Conservation (phyloP, 2,113 vertebrate genomes). For the Alouatta palliata region DNA sequence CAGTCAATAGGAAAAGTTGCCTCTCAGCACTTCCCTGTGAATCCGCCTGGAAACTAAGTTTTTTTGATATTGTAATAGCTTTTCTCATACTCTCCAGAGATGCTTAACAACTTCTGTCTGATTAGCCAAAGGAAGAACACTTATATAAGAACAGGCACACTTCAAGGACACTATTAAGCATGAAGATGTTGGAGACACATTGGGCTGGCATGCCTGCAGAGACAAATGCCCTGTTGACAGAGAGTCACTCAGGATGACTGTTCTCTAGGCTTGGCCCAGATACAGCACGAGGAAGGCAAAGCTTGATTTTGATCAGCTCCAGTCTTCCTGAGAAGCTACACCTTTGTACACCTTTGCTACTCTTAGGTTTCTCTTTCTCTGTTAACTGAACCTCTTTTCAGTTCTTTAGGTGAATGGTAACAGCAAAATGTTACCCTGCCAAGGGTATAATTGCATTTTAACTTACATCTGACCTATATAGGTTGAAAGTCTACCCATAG, state of each 20-base stretch:
- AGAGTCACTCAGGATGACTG: not conserved
- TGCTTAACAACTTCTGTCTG: conserved; percentile 27
- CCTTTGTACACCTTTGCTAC: not conserved
- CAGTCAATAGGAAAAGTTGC: not conserved
- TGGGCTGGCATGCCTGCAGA: not conserved
- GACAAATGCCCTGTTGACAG: not conserved
- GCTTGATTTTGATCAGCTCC: not conserved
- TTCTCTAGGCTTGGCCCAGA: not conserved
- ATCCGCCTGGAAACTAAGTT: not conserved
- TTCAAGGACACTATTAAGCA: not conserved
- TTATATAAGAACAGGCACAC: not conserved
- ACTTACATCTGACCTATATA: not conserved
- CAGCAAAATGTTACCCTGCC: not conserved
- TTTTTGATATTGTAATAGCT: not conserved
- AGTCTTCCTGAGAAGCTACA: not conserved
- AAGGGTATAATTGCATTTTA: not conserved
- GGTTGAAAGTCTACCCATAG: not conserved
- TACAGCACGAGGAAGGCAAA: not conserved
- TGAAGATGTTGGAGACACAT: not conserved
- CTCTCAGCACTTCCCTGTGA: conserved; percentile 20
- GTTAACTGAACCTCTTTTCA: not conserved
- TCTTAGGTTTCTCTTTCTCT: not conserved
- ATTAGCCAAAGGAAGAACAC: not conserved
- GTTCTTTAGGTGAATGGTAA: not conserved
- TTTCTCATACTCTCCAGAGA: conserved; percentile 37